Evolutionary conservation across 2,797 vertebrate genomes (phyloP).

Genomic region (Hephaestus fuliginosus): DNA sequence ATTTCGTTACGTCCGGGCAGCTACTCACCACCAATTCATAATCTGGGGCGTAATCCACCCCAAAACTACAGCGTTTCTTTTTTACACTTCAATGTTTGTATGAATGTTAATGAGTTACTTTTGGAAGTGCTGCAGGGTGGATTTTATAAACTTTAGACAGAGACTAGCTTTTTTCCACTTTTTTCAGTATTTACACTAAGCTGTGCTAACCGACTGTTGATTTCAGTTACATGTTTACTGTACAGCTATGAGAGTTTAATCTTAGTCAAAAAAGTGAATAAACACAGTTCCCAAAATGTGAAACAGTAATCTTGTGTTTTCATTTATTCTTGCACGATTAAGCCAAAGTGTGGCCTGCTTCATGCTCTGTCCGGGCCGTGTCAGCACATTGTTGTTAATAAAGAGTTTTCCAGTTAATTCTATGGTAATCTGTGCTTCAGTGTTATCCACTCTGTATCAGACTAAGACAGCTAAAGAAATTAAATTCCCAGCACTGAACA

Average conservation of each 20-base stretch:
- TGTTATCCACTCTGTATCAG: slow-evolving; percentile 20
- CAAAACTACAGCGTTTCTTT: background rate
- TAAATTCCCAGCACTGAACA: slow-evolving; percentile 26
- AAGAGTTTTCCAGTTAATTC: slow-evolving; percentile 24
- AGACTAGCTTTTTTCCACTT: background rate
- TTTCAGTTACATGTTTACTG: background rate
- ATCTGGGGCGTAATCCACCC: background rate
- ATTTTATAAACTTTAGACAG: background rate
- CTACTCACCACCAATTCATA: background rate
- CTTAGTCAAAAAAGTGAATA: background rate
- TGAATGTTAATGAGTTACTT: background rate
- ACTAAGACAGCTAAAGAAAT: slow-evolving; percentile 20
- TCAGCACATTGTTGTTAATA: slow-evolving; percentile 1
- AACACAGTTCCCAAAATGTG: background rate
- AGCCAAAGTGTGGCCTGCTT: background rate
- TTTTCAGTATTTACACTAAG: background rate
- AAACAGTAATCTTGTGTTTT: background rate
- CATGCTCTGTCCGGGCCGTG: background rate
- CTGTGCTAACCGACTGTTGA: background rate
- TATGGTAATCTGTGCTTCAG: slow-evolving; percentile 28
- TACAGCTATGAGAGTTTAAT: background rate
- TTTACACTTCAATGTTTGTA: background rate
- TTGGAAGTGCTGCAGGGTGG: background rate
- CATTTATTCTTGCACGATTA: background rate
- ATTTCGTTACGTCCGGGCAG: background rate